Percentiles rank a stretch among this genome's conserved stretches.
phyloP scores from a whole-genome alignment of 2,797 vertebrate genomes.

The Australoheros facetus region DNA sequence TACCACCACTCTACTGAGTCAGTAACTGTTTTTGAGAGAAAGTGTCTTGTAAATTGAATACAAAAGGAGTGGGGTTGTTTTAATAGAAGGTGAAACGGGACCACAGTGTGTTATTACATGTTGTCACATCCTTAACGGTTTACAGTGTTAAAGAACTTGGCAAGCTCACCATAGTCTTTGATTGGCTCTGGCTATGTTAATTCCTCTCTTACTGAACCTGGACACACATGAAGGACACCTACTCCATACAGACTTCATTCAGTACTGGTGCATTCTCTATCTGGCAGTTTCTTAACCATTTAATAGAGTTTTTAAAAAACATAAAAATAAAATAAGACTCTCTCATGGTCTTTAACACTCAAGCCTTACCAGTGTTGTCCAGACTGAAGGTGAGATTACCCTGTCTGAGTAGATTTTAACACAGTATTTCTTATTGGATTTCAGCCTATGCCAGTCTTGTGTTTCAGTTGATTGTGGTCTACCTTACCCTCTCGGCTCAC shows the following conservation, averaged over 20 bases:
- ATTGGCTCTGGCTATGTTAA: slow-evolving; percentile 65
- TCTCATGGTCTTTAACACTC: slow-evolving; percentile 2
- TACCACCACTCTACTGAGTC: slow-evolving; percentile 10
- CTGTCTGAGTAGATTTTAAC: slow-evolving; percentile 37
- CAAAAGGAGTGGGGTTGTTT: slow-evolving; percentile 31
- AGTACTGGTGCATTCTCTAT: slow-evolving; percentile 18
- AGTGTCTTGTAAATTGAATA: slow-evolving; percentile 24
- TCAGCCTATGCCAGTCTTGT: slow-evolving; percentile 18
- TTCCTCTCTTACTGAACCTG: slow-evolving; percentile 37
- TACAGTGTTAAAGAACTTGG: slow-evolving; percentile 50
- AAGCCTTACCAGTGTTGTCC: slow-evolving; percentile 12
- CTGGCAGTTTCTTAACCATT: slow-evolving; percentile 2
- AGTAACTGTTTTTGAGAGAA: slow-evolving; percentile 42
- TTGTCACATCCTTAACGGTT: slow-evolving; percentile 68
- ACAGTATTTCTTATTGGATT: slow-evolving; percentile 54
- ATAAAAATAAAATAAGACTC: background rate
- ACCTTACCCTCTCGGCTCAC: background rate
- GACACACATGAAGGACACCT: slow-evolving; percentile 36
- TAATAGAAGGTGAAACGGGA: slow-evolving; percentile 39
- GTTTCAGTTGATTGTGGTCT: slow-evolving; percentile 28
- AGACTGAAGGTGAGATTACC: slow-evolving; percentile 40
- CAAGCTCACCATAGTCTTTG: slow-evolving; percentile 43
- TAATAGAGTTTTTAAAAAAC: too few species aligned
- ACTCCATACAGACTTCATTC: slow-evolving; percentile 20
- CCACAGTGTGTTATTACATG: slow-evolving; percentile 58